These are phyloP conservation scores for Sterna hirundo DNA, from an alignment of 2,113 vertebrate genomes.

Conservation along the genomic window DNA sequence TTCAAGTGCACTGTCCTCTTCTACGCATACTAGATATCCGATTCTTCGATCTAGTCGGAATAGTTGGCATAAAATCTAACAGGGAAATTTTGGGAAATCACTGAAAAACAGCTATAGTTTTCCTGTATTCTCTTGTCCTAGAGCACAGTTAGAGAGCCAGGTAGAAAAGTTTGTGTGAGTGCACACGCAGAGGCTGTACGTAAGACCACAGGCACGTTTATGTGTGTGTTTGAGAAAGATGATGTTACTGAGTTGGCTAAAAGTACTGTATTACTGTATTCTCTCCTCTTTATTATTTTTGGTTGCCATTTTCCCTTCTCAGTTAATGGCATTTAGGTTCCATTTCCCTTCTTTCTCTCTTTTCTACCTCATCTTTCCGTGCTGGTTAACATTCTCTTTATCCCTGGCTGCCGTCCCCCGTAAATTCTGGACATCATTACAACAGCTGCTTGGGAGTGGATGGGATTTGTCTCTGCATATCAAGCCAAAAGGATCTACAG, in stretches of 20 bases:
- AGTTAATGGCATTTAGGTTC: background rate
- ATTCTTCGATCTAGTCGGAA: background rate
- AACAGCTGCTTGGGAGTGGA: background rate
- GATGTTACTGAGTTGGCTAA: background rate
- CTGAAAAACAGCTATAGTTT: background rate
- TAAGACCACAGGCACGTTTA: background rate
- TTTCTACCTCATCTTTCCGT: background rate
- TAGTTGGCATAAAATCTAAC: background rate
- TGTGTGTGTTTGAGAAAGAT: background rate
- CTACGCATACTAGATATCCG: fast-evolving
- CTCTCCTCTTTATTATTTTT: background rate
- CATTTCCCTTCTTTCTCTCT: background rate
- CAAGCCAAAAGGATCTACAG: background rate
- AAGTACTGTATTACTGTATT: background rate
- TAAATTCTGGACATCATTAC: background rate
- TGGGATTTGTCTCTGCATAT: background rate
- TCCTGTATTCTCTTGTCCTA: background rate
- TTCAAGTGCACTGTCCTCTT: background rate
- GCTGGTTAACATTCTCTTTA: background rate
- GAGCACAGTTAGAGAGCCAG: background rate
- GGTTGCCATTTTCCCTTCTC: background rate
- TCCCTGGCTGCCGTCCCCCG: background rate
- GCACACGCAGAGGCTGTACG: fast-evolving
- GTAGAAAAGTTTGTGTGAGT: background rate
- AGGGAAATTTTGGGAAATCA: background rate